phyloP scores from a whole-genome alignment of 2,113 vertebrate species.

The Phoenicopterus ruber region DNA sequence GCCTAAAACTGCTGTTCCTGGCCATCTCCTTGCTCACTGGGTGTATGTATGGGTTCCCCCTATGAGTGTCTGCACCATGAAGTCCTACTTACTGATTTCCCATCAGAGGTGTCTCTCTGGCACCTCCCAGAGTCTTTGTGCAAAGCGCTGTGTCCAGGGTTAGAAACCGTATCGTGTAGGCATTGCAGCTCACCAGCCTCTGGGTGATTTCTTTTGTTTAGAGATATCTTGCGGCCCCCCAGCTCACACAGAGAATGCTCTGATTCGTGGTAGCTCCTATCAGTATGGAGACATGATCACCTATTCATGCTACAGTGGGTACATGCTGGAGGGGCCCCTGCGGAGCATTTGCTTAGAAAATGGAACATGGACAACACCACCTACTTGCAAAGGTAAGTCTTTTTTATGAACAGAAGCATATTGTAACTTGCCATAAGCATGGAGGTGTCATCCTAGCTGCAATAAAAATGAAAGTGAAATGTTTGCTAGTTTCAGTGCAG shows the following conservation, averaged over 20 bases:
- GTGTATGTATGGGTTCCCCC: background rate
- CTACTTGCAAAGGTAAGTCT: conserved; percentile 87
- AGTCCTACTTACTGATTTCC: background rate
- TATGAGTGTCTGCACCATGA: background rate
- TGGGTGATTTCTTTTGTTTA: conserved; percentile 63
- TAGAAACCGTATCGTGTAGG: background rate
- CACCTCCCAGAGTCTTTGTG: background rate
- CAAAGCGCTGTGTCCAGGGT: background rate
- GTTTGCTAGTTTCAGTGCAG: background rate
- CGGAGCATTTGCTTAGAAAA: conserved; percentile 91
- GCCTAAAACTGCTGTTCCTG: background rate
- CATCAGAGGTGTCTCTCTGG: background rate
- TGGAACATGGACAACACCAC: conserved; percentile 90
- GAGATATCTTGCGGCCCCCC: conserved; percentile 93
- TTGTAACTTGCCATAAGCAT: background rate
- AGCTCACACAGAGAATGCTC: conserved; percentile 83
- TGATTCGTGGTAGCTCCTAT: conserved; percentile 86
- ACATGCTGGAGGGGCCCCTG: conserved; percentile 87
- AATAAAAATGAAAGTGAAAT: background rate
- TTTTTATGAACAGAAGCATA: background rate
- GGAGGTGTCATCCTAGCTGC: background rate
- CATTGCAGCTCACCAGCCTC: background rate
- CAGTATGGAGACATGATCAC: conserved; percentile 91
- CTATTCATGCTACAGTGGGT: conserved; percentile 94
- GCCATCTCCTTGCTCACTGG: background rate